Evolutionary conservation across 2,113 vertebrate species (phyloP).

Genomic region (Triplophysa dalaica): DNA sequence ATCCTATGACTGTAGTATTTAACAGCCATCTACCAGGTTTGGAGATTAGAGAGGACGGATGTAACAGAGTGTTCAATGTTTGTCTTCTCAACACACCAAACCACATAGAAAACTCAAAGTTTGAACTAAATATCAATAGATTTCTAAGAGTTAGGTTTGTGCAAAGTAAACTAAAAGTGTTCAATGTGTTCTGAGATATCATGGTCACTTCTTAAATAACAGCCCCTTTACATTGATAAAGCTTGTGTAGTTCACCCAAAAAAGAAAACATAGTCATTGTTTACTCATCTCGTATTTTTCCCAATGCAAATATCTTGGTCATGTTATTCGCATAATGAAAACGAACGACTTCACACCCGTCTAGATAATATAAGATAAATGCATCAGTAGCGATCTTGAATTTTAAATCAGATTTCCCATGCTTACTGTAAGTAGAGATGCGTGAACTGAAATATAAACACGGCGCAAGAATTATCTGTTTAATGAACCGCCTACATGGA

Average conservation of each 20-base stretch:
- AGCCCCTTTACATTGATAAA: not conserved
- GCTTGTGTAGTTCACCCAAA: not conserved
- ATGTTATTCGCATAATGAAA: no score
- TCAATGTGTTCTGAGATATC: constrained; percentile 10
- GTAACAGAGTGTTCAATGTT: not conserved
- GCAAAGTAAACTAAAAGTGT: not conserved
- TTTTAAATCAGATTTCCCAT: constrained; percentile 7
- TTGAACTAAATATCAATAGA: constrained; percentile 7
- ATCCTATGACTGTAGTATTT: not conserved
- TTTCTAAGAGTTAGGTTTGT: not conserved
- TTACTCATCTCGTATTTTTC: not conserved
- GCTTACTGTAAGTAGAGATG: constrained; percentile 1
- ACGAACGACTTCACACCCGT: not conserved
- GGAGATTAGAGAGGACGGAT: not conserved
- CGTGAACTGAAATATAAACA: not conserved
- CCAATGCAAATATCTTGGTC: no score
- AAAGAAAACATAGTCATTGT: not conserved
- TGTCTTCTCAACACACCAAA: constrained; percentile 10
- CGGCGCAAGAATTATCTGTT: not conserved
- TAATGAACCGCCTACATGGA: not conserved
- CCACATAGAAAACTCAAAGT: constrained; percentile 9
- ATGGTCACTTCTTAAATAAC: not conserved
- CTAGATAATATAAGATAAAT: constrained; percentile 5
- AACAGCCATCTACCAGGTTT: constrained; percentile 12
- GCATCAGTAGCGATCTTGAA: constrained; percentile 6